These are phyloP conservation scores for Andricus curvator DNA, from an alignment of 2,888 invertebrate genomes.

Conservation along the genomic window DNA sequence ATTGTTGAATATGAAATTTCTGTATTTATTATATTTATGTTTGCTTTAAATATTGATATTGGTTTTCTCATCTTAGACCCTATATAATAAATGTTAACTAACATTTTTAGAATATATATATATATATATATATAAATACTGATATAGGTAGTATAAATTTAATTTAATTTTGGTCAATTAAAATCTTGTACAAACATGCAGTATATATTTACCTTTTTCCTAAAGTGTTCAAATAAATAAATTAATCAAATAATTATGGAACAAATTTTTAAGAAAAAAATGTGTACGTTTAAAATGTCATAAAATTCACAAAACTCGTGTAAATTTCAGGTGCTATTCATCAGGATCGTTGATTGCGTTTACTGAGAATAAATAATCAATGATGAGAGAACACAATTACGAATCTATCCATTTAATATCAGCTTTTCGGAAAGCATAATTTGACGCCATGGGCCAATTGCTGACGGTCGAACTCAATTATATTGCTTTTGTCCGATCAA, in stretches of 20 bases:
- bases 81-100: too few relatives aligned
- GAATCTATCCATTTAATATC: not conserved
- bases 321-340: not conserved
- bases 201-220: not conserved
- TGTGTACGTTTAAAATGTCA: not conserved
- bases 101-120: too few relatives aligned
- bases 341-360: not conserved
- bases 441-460: not conserved
- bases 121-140: too few relatives aligned
- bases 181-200: too few relatives aligned
- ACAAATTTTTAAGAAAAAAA: not conserved
- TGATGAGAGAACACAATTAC: slow-evolving; percentile 1
- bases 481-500: slow-evolving; percentile 10
- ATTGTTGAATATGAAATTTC: too few relatives aligned
- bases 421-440: slow-evolving; percentile 1
- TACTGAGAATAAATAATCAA: not conserved
- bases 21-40: too few relatives aligned
- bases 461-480: not conserved
- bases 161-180: too few relatives aligned
- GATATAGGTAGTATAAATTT: too few relatives aligned
- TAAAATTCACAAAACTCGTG: not conserved
- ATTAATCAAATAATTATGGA: not conserved
- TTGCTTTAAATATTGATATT: too few relatives aligned
- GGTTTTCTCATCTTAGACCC: too few relatives aligned
- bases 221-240: not conserved